phyloP scores from a whole-genome alignment of 2,888 invertebrate genomes.

The Cyclophora punctaria region DNA sequence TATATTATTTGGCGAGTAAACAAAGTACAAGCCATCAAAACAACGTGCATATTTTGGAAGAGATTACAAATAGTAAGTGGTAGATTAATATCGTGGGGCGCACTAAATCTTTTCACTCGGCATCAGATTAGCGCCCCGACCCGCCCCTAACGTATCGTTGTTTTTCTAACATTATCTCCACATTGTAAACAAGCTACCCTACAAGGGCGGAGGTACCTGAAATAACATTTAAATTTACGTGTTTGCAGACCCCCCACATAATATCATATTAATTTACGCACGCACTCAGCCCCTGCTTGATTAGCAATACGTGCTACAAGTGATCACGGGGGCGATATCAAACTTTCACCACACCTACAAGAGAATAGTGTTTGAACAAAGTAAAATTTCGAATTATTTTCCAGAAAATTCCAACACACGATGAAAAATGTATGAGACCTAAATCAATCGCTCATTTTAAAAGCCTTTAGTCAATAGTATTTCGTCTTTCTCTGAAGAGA shows the following conservation, averaged over 20 bases:
- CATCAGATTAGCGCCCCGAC: conserved; percentile 58
- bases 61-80: conserved; percentile 22
- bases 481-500: conserved; percentile 8
- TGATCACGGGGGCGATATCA: too few relatives aligned
- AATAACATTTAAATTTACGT: conserved; percentile 39
- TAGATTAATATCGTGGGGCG: conserved; percentile 52
- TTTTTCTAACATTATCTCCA: conserved; percentile 62
- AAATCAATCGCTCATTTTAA: conserved; percentile 8
- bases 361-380: too few relatives aligned
- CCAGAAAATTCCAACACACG: too few relatives aligned
- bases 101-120: conserved; percentile 63
- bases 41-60: conserved; percentile 7
- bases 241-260: conserved; percentile 16
- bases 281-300: conserved; percentile 12
- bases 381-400: too few relatives aligned
- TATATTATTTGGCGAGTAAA: too few relatives aligned
- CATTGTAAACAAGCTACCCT: conserved; percentile 43
- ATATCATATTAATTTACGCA: conserved; percentile 20
- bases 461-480: conserved; percentile 13
- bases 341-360: too few relatives aligned
- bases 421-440: conserved; percentile 5
- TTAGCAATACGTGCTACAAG: conserved; percentile 12
- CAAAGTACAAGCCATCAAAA: too few relatives aligned
- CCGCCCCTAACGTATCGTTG: conserved; percentile 48
- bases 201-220: conserved; percentile 34